A percentile compares a stretch with the other conserved stretches of the same genome.
These are phyloP conservation scores for Calidris pygmaea DNA, from an alignment of 2,113 vertebrate genomes.

Conservation along the genomic window DNA sequence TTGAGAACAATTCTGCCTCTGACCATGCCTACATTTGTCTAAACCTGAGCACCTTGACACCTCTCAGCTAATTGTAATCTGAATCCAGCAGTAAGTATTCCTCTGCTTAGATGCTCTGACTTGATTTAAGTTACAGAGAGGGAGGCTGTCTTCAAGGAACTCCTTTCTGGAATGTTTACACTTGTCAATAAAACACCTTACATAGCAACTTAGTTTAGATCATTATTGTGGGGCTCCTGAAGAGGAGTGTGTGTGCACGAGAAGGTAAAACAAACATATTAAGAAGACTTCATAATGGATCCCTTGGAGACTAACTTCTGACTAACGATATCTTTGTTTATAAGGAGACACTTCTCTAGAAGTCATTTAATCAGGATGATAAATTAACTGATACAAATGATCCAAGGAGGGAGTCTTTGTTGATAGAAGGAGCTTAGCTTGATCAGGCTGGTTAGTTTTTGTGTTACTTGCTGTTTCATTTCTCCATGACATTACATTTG, in stretches of 20 bases:
- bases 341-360: neutral
- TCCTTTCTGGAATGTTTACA: neutral
- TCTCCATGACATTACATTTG: neutral
- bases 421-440: neutral
- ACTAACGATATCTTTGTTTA: neutral
- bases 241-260: fast-evolving
- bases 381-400: neutral
- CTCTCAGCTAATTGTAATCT: neutral
- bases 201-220: neutral
- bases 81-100: neutral
- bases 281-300: neutral
- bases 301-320: neutral
- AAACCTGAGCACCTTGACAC: neutral
- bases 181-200: neutral
- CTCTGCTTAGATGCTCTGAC: fast-evolving
- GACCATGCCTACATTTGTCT: neutral
- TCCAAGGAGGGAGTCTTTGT: neutral
- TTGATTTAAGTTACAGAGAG: neutral
- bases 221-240: neutral
- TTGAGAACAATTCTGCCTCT: neutral
- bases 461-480: neutral
- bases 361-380: neutral
- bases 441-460: neutral
- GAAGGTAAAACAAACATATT: neutral
- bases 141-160: neutral